Percentiles rank a stretch among this genome's conserved stretches.
These are phyloP conservation scores for Caenorhabditis sp. DNA, from an alignment of 2,888 invertebrate genomes.

Conservation along the genomic window DNA sequence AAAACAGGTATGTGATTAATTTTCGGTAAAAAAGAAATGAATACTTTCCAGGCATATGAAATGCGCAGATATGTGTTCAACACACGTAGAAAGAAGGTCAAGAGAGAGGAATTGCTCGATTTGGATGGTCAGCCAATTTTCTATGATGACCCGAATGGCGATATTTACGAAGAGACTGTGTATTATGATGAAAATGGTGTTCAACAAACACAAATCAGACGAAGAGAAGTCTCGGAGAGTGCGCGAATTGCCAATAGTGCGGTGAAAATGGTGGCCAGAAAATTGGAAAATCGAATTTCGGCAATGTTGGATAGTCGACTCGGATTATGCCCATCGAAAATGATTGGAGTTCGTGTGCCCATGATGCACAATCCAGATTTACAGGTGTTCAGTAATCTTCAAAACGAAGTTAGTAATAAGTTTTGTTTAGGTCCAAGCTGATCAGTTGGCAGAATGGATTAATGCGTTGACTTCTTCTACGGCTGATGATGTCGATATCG, in stretches of 20 bases:
- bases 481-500: constrained; percentile 23
- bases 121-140: constrained; percentile 9
- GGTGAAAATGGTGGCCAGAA: constrained; percentile 13
- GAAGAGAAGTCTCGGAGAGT: constrained; percentile 7
- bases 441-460: constrained; percentile 28
- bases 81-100: constrained; percentile 11
- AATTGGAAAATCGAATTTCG: constrained; percentile 25
- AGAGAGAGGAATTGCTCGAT: constrained; percentile 11
- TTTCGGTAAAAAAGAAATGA: not conserved
- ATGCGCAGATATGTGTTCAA: constrained; percentile 34
- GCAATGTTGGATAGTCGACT: constrained; percentile 10
- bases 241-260: constrained; percentile 14
- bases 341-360: not conserved
- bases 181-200: constrained; percentile 23
- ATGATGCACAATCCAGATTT: constrained; percentile 8
- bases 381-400: not conserved
- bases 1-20: constrained; percentile 18
- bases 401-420: no score
- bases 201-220: constrained; percentile 1
- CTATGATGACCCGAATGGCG: constrained; percentile 18
- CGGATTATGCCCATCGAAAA: constrained; percentile 6
- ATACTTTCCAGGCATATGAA: constrained; percentile 26
- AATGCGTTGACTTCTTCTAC: constrained; percentile 10
- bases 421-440: constrained; percentile 7
- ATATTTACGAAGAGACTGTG: constrained; percentile 31